Evolutionary conservation across 2,888 invertebrate species (phyloP).

Genomic region (Nephrotoma guestfalica): DNA sequence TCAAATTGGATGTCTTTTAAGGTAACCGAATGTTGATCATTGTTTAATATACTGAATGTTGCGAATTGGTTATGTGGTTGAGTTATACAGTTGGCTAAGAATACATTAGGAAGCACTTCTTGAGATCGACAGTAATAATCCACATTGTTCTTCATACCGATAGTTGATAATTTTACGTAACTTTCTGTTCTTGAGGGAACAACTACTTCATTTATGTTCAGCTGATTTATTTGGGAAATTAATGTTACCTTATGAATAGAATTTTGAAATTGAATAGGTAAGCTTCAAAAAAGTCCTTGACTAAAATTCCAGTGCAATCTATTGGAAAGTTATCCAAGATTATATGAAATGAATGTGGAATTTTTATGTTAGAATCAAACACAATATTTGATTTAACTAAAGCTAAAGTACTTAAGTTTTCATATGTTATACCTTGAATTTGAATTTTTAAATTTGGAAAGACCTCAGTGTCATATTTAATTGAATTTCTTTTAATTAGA

Average conservation of each 20-base stretch:
- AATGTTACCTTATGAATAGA: too few relatives aligned
- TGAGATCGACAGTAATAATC: not conserved
- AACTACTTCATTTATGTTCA: too few relatives aligned
- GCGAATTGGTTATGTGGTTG: too few relatives aligned
- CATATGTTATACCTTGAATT: constrained; percentile 8
- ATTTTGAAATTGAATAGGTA: too few relatives aligned
- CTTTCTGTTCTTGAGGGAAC: not conserved
- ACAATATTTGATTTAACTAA: not conserved
- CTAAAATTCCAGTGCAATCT: too few relatives aligned
- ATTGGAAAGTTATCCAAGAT: too few relatives aligned
- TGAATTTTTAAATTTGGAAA: not conserved
- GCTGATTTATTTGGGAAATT: too few relatives aligned
- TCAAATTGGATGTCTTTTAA: not conserved
- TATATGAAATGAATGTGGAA: not conserved
- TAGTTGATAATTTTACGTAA: not conserved
- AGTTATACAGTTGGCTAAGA: not conserved
- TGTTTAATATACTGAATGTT: too few relatives aligned
- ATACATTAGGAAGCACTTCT: not conserved
- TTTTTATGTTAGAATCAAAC: not conserved
- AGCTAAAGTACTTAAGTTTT: constrained; percentile 6
- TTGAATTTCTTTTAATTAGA: constrained; percentile 7
- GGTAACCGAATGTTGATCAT: not conserved
- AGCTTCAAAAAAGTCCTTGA: too few relatives aligned
- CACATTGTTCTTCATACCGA: not conserved
- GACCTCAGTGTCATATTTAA: too few relatives aligned